Conservation (phyloP, 2,113 vertebrate species). For the Agelaius phoeniceus region DNA sequence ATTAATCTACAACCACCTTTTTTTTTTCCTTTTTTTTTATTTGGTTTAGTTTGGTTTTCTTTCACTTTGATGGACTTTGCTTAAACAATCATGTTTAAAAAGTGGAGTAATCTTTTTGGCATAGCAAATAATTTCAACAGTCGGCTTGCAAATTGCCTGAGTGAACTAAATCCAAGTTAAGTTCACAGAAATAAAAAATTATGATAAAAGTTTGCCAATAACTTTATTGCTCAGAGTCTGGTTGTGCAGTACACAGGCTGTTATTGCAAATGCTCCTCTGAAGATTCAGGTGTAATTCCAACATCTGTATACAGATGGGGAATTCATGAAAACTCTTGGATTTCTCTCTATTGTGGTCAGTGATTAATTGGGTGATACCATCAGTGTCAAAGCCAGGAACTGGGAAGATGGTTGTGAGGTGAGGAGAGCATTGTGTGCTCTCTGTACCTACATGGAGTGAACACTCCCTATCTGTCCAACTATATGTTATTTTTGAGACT, state of each 20-base stretch:
- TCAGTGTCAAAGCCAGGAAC: background rate
- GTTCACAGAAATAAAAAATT: background rate
- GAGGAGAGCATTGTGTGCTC: fast-evolving
- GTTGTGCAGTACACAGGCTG: background rate
- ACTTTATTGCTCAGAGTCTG: background rate
- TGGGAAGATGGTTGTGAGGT: background rate
- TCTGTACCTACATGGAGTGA: background rate
- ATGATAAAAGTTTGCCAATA: background rate
- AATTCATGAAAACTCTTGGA: background rate
- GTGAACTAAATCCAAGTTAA: background rate
- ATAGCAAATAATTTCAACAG: background rate
- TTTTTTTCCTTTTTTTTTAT: background rate
- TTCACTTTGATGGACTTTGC: background rate
- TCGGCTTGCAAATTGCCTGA: background rate
- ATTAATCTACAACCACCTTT: background rate
- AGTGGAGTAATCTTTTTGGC: background rate
- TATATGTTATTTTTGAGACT: background rate
- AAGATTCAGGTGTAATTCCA: background rate
- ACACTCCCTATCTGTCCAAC: background rate
- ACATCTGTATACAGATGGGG: background rate
- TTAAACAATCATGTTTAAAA: background rate
- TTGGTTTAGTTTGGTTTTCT: background rate
- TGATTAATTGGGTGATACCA: background rate
- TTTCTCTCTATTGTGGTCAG: background rate
- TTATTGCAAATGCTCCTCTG: background rate